Evolutionary conservation across 2,113 vertebrate genomes (phyloP).

Genomic region (Rutilus rutilus): DNA sequence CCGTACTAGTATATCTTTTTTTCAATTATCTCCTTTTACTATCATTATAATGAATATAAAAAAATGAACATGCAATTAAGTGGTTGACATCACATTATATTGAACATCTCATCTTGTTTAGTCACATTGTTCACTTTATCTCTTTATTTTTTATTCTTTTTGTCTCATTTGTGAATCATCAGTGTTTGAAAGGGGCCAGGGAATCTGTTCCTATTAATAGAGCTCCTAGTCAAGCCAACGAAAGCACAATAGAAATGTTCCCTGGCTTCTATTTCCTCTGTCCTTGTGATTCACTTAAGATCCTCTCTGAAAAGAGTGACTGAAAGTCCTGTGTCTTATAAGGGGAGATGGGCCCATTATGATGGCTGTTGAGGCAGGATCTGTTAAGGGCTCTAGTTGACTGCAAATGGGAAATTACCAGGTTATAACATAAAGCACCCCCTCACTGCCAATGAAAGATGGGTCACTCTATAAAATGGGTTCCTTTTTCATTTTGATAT

Average conservation of each 20-base stretch:
- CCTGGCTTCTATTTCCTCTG: conserved; percentile 1
- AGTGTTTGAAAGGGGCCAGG: not conserved
- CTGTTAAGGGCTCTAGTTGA: conserved; percentile 55
- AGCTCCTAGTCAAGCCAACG: not conserved
- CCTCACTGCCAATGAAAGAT: not conserved
- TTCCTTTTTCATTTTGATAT: not conserved
- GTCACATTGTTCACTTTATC: not conserved
- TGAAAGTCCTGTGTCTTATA: conserved; percentile 51
- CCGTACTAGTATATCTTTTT: not conserved
- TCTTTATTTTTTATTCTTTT: not conserved
- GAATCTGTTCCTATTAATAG: conserved; percentile 37
- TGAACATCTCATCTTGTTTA: not conserved
- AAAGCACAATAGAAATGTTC: conserved; percentile 20
- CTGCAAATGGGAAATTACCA: conserved; percentile 56
- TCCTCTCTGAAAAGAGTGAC: not conserved
- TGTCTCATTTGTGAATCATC: conserved; percentile 2
- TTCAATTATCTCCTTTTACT: not conserved
- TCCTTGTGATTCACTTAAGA: conserved; percentile 22
- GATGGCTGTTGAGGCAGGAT: conserved; percentile 34
- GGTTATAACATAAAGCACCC: conserved; percentile 44
- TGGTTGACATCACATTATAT: not conserved
- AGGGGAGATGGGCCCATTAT: conserved; percentile 58
- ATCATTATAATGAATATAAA: not conserved
- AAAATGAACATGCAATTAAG: not conserved
- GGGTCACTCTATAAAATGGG: not conserved